Base-by-base conservation (phyloP, 2,888 invertebrate species). In the Bellardia pandia region DNA sequence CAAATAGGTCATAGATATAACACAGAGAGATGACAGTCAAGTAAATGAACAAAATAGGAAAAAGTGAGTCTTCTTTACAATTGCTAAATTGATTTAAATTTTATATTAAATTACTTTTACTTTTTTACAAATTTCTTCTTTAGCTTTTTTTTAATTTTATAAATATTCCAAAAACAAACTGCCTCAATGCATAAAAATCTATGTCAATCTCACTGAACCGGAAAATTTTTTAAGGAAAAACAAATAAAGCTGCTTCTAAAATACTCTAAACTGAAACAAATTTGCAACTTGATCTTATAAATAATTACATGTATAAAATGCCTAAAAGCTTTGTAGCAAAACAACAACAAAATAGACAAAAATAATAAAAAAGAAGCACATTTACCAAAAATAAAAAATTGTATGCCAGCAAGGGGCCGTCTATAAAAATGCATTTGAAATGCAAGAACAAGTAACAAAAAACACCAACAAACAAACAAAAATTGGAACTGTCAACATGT, bases 271-370 rank as follows among this genome's bases (percentile, higher is more conserved):
- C n/a, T 16, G 77, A 51, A 82, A 75, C 58, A 81, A 80, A 85
- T 87, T 87, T 85, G 87, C 87, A 87, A 87, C 81, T 85, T 87
- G 87, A 85, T 87, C 85, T 83, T 81, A 81, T 81, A 85, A 87
- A 85, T 85, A 87, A 85, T 87, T 85, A 69, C 68, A 78, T 48
- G 62, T 62, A 74, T 71, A 60, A 64, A 53, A 45, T 48, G 69
- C 77, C 82, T 62, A 23, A 62, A 64, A 83, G 83, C 83, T 75
- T 64, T 48, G 51, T 40, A 68, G 23, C 9, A 80, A 33, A 85
- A 69, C 45, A 64, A 51, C 16, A 56, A 33, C 37, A 64, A 33
- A 30, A 42, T 56, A 33, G 13, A 74, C 23, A 53, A 77, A 64
- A 51, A 69, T 42, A 72, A 23, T 40, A 69, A 74, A 69, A 51